Conservation (phyloP, 2,797 vertebrate species). For the Macropus fuliginosus region DNA sequence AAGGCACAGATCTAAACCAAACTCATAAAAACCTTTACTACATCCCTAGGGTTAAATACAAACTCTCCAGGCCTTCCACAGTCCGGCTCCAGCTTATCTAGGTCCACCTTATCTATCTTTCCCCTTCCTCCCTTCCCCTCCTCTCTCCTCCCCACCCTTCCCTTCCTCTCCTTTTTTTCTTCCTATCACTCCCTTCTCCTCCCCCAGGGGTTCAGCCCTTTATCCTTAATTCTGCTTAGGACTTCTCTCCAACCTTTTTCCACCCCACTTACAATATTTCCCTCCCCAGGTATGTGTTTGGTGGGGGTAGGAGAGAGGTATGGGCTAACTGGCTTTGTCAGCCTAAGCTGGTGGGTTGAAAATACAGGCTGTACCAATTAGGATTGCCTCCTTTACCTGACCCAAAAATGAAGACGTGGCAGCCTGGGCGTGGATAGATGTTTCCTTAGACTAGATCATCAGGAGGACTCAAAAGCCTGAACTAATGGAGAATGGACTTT, state of each 20-base stretch:
- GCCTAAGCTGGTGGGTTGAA: neutral
- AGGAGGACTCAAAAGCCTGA: neutral
- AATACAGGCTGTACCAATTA: neutral
- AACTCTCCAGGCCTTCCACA: neutral
- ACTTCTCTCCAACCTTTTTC: neutral
- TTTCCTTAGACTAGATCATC: neutral
- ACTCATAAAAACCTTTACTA: neutral
- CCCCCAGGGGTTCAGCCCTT: neutral
- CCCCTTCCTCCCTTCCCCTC: neutral
- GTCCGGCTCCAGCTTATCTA: too few species aligned
- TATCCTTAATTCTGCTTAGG: neutral
- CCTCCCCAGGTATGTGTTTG: neutral
- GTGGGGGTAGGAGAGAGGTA: neutral
- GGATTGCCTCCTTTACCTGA: neutral
- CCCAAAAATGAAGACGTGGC: neutral
- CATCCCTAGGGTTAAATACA: neutral
- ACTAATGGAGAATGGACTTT: neutral
- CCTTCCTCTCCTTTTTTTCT: neutral
- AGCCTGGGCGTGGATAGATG: neutral
- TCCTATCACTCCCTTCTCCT: neutral
- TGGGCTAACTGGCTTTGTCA: neutral
- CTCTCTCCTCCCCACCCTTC: neutral
- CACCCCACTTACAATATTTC: neutral
- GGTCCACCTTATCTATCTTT: neutral
- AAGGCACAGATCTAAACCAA: neutral